Evolutionary conservation across 1,140 invertebrate genomes (phyloP).

Genomic region (Temnothorax longispinosus): DNA sequence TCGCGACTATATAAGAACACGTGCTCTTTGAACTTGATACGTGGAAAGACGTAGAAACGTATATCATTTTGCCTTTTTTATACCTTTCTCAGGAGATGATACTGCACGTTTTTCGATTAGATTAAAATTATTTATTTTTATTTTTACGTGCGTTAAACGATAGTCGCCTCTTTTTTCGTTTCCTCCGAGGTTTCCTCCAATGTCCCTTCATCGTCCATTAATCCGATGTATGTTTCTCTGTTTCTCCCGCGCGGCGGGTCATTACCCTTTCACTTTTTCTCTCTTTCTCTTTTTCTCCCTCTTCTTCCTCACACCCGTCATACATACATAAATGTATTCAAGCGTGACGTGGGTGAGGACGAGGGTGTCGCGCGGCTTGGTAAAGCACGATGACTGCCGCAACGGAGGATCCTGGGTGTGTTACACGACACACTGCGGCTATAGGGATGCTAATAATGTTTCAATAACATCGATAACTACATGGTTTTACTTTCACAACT

Average conservation of each 20-base stretch:
- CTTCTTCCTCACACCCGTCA: conserved; percentile 18
- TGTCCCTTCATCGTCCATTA: conserved; percentile 27
- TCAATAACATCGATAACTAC: neutral
- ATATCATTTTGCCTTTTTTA: neutral
- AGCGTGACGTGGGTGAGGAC: conserved; percentile 64
- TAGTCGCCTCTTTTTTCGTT: conserved; percentile 13
- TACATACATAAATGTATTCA: conserved; percentile 67
- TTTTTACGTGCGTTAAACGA: neutral
- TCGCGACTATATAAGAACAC: conserved; percentile 61
- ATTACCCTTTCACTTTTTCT: conserved; percentile 20
- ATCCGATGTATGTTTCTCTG: conserved; percentile 29
- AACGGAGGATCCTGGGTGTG: conserved; percentile 67
- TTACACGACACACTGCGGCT: conserved; percentile 56
- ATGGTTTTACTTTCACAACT: neutral
- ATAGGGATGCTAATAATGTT: conserved; percentile 32
- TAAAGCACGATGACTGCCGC: conserved; percentile 57
- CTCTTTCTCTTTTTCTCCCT: neutral
- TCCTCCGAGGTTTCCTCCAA: neutral
- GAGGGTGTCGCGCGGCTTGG: conserved; percentile 59
- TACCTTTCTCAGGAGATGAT: neutral
- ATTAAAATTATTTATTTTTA: neutral
- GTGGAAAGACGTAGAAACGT: neutral
- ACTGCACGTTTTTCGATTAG: neutral
- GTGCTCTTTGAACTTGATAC: conserved; percentile 54
- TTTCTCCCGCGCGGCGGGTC: conserved; percentile 21